Evolutionary conservation across 1,140 invertebrate species (phyloP).

Genomic region (Ostrea denselamellosa): DNA sequence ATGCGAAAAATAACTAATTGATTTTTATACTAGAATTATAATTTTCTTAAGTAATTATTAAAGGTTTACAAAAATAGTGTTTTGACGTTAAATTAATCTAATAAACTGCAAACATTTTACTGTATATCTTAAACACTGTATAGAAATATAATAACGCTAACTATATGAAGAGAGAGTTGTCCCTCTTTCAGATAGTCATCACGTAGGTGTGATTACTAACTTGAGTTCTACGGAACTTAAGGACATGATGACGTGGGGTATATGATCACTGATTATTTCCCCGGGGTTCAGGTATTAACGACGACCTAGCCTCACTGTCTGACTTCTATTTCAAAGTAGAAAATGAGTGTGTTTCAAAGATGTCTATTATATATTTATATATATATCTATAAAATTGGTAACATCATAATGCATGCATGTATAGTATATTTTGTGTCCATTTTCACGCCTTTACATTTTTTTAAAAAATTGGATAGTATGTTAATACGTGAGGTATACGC

Average conservation of each 20-base stretch:
- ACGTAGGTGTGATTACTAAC: slow-evolving; percentile 31
- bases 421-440: too few relatives aligned
- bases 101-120: neutral
- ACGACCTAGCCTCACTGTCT: slow-evolving; percentile 16
- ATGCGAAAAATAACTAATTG: neutral
- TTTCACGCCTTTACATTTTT: neutral
- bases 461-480: neutral
- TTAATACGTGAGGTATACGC: neutral
- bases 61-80: neutral
- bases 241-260: slow-evolving; percentile 17
- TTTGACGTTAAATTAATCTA: neutral
- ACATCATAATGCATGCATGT: too few relatives aligned
- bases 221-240: slow-evolving; percentile 34
- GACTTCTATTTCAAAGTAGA: neutral
- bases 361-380: too few relatives aligned
- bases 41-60: neutral
- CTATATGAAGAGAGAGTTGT: neutral
- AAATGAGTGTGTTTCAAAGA: neutral
- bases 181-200: neutral
- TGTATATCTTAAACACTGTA: neutral
- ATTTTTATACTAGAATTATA: neutral
- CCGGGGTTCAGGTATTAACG: neutral
- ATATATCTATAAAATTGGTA: too few relatives aligned
- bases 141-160: neutral
- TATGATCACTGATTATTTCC: slow-evolving; percentile 35